Evolutionary conservation across 2,797 vertebrate species (phyloP).

Genomic region (Syngnathus rostellatus): DNA sequence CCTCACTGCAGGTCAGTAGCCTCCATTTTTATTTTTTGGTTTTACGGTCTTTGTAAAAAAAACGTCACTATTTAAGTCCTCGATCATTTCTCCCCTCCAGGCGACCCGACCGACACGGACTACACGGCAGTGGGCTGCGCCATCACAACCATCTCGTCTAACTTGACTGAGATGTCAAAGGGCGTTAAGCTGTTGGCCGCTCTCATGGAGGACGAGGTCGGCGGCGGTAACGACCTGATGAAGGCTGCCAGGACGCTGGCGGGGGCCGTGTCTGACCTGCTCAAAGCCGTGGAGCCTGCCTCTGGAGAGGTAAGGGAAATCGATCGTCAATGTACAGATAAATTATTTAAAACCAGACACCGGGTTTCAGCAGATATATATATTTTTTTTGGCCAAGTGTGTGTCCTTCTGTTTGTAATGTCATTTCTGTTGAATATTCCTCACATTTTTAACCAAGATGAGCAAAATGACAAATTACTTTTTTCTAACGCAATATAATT

Average conservation of each 20-base stretch:
- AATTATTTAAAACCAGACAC: background rate
- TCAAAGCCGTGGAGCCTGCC: slow-evolving; percentile 91
- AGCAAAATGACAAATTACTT: background rate
- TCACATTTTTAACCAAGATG: background rate
- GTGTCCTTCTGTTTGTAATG: background rate
- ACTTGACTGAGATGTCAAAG: slow-evolving; percentile 99
- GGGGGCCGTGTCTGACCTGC: slow-evolving; percentile 87
- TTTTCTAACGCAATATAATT: background rate
- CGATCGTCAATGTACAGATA: background rate
- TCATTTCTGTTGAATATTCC: background rate
- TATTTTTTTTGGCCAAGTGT: background rate
- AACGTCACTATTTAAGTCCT: background rate
- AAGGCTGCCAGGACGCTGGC: slow-evolving; percentile 89
- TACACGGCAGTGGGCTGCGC: slow-evolving; percentile 97
- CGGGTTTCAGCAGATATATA: background rate
- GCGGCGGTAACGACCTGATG: slow-evolving; percentile 89
- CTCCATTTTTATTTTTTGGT: no score
- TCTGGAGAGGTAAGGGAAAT: slow-evolving; percentile 83
- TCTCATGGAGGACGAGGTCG: slow-evolving; percentile 92
- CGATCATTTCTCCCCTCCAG: slow-evolving; percentile 47
- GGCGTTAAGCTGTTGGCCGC: slow-evolving; percentile 94
- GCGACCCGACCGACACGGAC: slow-evolving; percentile 92
- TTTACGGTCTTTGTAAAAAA: background rate
- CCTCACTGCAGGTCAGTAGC: slow-evolving; percentile 88
- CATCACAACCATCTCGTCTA: slow-evolving; percentile 98